Conservation (phyloP, 2,797 vertebrate genomes). For the Neostethus bicornis region DNA sequence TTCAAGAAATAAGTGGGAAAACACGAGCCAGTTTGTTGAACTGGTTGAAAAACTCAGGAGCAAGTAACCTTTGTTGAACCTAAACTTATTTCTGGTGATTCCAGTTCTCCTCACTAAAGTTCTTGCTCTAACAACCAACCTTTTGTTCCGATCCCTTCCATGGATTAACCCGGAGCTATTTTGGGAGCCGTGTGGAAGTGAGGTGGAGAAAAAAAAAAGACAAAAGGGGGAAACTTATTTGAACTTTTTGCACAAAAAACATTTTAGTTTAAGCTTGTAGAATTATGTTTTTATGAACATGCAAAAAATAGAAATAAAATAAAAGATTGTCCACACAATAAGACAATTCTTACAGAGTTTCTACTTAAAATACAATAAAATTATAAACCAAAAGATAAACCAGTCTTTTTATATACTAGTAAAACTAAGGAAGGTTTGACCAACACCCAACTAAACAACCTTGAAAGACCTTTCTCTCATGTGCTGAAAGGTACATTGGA, state of each 20-base stretch:
- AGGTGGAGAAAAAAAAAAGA: conserved; percentile 14
- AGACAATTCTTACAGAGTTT: no score
- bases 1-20: neutral
- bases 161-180: conserved; percentile 55
- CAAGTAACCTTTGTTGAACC: conserved; percentile 1
- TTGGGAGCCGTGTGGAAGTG: conserved; percentile 27
- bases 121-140: conserved; percentile 23
- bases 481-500: neutral
- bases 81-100: conserved; percentile 14
- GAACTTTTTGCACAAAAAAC: no score
- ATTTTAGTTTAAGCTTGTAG: rapidly evolving
- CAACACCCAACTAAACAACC: no score
- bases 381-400: neutral
- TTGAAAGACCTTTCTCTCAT: conserved; percentile 7
- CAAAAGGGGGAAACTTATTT: no score
- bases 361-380: no score
- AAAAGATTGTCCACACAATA: no score
- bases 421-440: no score
- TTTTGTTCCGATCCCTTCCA: conserved; percentile 21
- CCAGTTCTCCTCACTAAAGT: conserved; percentile 1
- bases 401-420: conserved; percentile 13
- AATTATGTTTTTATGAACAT: no score
- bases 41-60: conserved; percentile 6
- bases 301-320: no score
- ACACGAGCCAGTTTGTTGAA: neutral